phyloP scores from a whole-genome alignment of 2,797 vertebrate species.

The Phoeniculus purpureus region DNA sequence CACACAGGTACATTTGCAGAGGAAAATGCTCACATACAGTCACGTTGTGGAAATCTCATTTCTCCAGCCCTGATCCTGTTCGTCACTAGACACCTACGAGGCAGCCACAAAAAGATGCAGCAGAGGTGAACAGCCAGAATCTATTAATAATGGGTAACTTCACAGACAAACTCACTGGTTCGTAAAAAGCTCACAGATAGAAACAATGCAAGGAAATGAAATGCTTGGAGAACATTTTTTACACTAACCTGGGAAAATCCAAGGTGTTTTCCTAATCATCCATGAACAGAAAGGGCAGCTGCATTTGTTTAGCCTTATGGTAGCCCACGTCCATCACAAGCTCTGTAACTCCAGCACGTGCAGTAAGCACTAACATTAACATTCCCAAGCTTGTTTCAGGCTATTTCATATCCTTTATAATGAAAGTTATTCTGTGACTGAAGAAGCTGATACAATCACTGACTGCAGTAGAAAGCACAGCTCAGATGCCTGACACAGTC shows the following conservation, averaged over 20 bases:
- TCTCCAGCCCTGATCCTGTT: neutral
- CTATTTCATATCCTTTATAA: constrained; percentile 11
- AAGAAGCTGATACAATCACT: neutral
- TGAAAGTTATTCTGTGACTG: neutral
- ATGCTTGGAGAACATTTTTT: neutral
- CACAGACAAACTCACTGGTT: neutral
- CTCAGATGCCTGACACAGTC: neutral
- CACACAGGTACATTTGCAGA: neutral
- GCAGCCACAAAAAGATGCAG: neutral
- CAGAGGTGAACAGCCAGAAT: neutral
- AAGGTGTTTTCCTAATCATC: neutral
- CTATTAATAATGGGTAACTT: neutral
- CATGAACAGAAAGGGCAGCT: neutral
- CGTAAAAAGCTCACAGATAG: neutral
- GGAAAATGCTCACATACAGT: neutral
- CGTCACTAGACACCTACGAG: neutral
- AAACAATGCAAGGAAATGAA: neutral
- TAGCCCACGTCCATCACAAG: neutral
- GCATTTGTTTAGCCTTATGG: neutral
- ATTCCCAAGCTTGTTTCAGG: constrained; percentile 17
- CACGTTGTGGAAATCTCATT: neutral
- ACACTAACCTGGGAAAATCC: constrained; percentile 24
- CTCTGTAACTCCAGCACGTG: neutral
- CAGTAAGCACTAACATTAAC: constrained; percentile 11
- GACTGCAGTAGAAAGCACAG: neutral